phyloP scores from a whole-genome alignment of 1,140 invertebrate genomes.

The Bombus waltoni region DNA sequence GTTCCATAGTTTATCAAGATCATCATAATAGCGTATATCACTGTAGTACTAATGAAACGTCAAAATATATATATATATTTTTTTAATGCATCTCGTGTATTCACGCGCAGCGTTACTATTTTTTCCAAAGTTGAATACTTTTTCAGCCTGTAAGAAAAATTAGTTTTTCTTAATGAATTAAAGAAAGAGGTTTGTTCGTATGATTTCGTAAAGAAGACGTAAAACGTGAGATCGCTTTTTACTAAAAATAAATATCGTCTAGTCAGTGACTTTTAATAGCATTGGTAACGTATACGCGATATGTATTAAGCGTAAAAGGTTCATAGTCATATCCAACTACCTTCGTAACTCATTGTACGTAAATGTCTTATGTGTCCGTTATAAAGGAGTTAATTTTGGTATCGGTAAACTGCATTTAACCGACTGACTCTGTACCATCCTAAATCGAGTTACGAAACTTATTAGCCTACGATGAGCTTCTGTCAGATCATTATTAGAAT shows the following conservation, averaged over 20 bases:
- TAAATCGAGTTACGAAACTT: not conserved
- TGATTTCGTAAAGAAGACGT: not conserved
- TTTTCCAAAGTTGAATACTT: not conserved
- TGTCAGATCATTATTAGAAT: not conserved
- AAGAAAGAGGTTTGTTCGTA: not conserved
- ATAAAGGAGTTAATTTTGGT: not conserved
- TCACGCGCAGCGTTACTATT: not conserved
- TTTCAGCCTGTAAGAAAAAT: no score
- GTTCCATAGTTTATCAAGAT: not conserved
- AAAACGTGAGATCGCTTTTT: no score
- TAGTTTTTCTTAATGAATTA: not conserved
- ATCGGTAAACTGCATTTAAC: not conserved
- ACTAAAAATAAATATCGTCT: not conserved
- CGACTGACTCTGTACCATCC: not conserved
- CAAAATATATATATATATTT: not conserved
- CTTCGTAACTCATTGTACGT: no score
- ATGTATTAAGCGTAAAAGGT: no score
- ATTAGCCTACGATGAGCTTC: not conserved
- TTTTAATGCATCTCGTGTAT: not conserved
- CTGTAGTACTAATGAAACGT: not conserved
- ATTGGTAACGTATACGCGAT: no score
- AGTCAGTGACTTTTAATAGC: no score
- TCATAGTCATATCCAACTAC: no score
- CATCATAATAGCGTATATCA: not conserved
- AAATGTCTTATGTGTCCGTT: not conserved